Evolutionary conservation across 1,140 invertebrate species (phyloP).

Genomic region (Macrotrachela quadricornifera): DNA sequence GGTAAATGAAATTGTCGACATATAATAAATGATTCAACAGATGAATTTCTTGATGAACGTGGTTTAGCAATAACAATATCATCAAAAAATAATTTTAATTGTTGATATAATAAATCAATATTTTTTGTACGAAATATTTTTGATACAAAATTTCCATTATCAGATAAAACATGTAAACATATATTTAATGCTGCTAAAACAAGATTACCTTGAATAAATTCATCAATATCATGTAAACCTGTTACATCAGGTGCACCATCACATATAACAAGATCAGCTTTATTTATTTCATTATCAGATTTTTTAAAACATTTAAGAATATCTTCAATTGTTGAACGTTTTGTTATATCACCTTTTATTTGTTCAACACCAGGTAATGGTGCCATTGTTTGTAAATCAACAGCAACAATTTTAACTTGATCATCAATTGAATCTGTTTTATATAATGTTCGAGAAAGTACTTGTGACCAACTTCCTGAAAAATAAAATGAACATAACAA

Average conservation of each 20-base stretch:
- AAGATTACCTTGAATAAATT: conserved; percentile 82
- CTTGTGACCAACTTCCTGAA: conserved; percentile 3
- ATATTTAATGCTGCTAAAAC: conserved; percentile 81
- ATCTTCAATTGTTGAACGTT: conserved; percentile 57
- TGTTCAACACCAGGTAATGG: conserved; percentile 76
- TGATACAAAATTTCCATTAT: conserved; percentile 70
- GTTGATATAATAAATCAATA: conserved; percentile 63
- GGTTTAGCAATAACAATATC: conserved; percentile 71
- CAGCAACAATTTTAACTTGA: conserved; percentile 49
- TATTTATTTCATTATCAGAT: conserved; percentile 34
- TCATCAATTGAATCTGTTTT: conserved; percentile 8
- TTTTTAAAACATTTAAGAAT: conserved; percentile 69
- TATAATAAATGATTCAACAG: conserved; percentile 37
- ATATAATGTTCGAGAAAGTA: conserved; percentile 3
- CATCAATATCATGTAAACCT: conserved; percentile 87
- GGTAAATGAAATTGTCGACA: conserved; percentile 5
- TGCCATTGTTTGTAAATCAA: conserved; percentile 93
- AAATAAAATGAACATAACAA: no score
- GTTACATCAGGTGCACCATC: conserved; percentile 99
- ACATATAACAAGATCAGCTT: conserved; percentile 85
- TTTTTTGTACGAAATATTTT: conserved; percentile 89
- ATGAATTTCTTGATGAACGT: conserved; percentile 73
- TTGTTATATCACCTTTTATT: conserved; percentile 92
- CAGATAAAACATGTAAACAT: conserved; percentile 65
- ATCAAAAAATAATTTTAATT: conserved; percentile 72